phyloP scores from a whole-genome alignment of 2,113 vertebrate genomes.

The Apodemus speciosus region DNA sequence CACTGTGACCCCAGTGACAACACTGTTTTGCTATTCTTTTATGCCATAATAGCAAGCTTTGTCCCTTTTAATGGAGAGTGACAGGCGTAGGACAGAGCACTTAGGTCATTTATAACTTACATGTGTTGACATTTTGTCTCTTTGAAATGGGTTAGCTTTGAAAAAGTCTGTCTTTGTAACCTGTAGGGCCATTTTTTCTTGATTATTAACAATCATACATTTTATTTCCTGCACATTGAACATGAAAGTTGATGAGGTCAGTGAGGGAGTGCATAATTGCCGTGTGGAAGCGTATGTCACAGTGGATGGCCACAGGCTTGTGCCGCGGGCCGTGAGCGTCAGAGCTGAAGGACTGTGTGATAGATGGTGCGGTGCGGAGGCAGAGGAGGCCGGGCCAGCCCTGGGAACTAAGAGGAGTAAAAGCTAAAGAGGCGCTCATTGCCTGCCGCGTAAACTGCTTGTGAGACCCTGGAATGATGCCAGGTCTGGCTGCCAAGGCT shows the following conservation, averaged over 20 bases:
- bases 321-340: not conserved
- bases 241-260: not conserved
- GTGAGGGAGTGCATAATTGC: not conserved
- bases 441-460: not conserved
- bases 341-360: not conserved
- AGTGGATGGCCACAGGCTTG: not conserved
- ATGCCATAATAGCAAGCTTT: not conserved
- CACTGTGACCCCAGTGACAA: not conserved
- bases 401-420: not conserved
- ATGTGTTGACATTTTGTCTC: not conserved
- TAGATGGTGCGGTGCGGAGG: not conserved
- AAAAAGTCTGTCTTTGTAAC: conserved; percentile 13
- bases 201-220: not conserved
- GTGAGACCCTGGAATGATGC: not conserved
- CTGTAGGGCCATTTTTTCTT: conserved; percentile 34
- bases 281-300: not conserved
- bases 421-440: not conserved
- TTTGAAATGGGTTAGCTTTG: conserved; percentile 50
- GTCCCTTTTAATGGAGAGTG: not conserved
- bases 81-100: not conserved
- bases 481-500: not conserved
- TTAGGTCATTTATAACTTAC: not conserved
- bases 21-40: not conserved
- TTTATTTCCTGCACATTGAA: not conserved
- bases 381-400: not conserved